These are phyloP conservation scores for Indri indri DNA, from an alignment of 2,113 vertebrate genomes.

Conservation along the genomic window DNA sequence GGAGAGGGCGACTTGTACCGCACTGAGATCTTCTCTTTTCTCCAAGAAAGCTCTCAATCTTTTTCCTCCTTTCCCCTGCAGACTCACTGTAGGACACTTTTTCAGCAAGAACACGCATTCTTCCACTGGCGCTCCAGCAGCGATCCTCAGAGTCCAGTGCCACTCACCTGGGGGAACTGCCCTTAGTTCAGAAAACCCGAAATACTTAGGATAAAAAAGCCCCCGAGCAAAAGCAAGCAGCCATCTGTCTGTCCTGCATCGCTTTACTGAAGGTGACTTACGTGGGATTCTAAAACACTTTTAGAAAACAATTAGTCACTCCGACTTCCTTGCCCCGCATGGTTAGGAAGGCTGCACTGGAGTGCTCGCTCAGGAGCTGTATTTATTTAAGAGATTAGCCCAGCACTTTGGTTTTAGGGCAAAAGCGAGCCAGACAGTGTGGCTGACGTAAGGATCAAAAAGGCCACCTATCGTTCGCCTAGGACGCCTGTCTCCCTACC, in stretches of 20 bases:
- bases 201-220: not conserved
- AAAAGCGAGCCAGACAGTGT: not conserved
- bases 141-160: not conserved
- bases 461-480: not conserved
- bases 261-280: not conserved
- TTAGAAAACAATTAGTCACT: not conserved
- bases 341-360: not conserved
- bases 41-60: not conserved
- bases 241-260: not conserved
- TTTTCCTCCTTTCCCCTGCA: not conserved
- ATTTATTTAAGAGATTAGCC: constrained; percentile 35
- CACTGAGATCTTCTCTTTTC: not conserved
- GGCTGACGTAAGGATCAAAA: not conserved
- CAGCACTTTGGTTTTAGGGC: constrained; percentile 38
- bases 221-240: not conserved
- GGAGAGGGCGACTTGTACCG: not conserved
- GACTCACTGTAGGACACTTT: not conserved
- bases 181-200: not conserved
- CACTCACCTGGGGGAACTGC: not conserved
- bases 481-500: not conserved
- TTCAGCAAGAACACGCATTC: not conserved
- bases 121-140: not conserved
- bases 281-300: not conserved
- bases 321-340: not conserved
- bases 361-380: not conserved